Conservation (phyloP, 2,797 vertebrate genomes). For the Fringilla coelebs region DNA sequence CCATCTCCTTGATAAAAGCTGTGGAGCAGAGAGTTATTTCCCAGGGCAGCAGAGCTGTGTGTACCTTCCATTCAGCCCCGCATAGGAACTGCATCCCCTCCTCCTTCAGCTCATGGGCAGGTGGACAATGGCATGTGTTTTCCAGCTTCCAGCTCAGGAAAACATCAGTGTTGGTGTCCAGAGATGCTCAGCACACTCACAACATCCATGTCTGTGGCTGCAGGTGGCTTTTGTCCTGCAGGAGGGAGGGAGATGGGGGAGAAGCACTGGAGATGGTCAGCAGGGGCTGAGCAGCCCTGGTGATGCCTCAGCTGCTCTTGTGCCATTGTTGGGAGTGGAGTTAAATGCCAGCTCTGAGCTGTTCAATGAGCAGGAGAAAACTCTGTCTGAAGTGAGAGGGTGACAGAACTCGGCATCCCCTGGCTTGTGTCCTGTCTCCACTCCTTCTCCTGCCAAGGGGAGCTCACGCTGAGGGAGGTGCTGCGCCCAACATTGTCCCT, state of each 20-base stretch:
- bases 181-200: neutral
- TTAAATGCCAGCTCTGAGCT: neutral
- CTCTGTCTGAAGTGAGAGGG: neutral
- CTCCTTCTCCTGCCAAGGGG: neutral
- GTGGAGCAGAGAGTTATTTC: neutral
- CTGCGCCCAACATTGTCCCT: neutral
- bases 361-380: neutral
- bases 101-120: neutral
- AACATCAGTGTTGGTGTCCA: neutral
- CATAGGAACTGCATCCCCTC: neutral
- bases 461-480: neutral
- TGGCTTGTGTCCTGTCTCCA: neutral
- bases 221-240: neutral
- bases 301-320: accelerated
- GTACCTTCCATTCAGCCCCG: neutral
- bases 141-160: neutral
- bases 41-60: neutral
- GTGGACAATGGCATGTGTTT: accelerated
- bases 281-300: neutral
- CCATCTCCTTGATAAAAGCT: slow-evolving; percentile 4
- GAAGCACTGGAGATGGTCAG: neutral
- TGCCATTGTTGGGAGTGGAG: neutral
- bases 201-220: accelerated
- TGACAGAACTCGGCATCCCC: neutral
- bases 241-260: neutral